These are phyloP conservation scores for Taeniopygia guttata DNA, from an alignment of 2,797 vertebrate species.

Conservation along the genomic window DNA sequence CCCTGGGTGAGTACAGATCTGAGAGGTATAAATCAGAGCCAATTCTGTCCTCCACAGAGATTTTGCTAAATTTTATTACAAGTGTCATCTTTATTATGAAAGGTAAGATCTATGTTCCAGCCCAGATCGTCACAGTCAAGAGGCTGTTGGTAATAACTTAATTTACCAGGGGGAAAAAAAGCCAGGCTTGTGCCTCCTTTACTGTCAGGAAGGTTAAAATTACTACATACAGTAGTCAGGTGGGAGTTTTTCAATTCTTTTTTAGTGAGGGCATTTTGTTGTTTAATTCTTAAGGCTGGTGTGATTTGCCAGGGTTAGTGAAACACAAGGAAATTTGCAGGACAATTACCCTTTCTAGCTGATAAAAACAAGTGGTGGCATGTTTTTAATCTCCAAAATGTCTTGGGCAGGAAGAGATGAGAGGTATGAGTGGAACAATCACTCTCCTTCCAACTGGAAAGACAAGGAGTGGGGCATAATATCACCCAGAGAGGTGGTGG, in stretches of 20 bases:
- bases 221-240: neutral
- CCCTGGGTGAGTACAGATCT: neutral
- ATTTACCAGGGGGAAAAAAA: neutral
- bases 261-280: neutral
- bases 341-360: neutral
- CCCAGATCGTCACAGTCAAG: neutral
- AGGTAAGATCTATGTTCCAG: neutral
- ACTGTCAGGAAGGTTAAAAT: neutral
- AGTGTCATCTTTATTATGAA: neutral
- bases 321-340: neutral
- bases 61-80: constrained; percentile 13
- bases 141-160: neutral
- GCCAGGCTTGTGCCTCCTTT: neutral
- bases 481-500: neutral
- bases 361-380: neutral
- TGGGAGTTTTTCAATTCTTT: neutral
- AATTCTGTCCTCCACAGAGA: neutral
- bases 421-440: constrained; percentile 52
- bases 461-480: neutral
- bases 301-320: neutral
- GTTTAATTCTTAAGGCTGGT: neutral
- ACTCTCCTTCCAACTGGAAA: neutral
- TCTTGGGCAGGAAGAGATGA: constrained; percentile 29
- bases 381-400: neutral
- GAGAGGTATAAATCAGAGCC: neutral